Evolutionary conservation across 2,113 vertebrate species (phyloP).

Genomic region (Stomatorhinus ivindoensis): DNA sequence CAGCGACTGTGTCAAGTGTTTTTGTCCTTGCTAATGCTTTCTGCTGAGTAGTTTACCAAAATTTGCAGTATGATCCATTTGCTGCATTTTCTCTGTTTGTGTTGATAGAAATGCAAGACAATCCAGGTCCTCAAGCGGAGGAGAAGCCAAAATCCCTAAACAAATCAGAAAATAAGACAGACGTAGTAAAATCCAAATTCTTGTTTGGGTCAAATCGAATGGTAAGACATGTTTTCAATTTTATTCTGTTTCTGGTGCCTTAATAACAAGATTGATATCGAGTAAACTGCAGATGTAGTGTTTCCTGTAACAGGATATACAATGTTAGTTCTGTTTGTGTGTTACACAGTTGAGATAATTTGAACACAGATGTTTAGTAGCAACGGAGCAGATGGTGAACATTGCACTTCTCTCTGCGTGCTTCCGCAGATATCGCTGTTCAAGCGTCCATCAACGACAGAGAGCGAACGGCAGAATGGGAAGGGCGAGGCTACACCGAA

Average conservation of each 20-base stretch:
- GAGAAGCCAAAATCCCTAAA: background rate
- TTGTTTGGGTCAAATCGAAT: conserved; percentile 7
- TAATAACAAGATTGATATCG: background rate
- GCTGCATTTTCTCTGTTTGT: background rate
- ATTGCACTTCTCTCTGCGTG: too few relatives aligned
- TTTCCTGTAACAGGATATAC: background rate
- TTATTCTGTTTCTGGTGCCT: background rate
- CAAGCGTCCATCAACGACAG: background rate
- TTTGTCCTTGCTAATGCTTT: background rate
- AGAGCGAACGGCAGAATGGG: background rate
- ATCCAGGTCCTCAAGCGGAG: background rate
- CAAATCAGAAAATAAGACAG: background rate
- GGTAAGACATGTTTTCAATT: background rate
- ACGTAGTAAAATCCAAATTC: background rate
- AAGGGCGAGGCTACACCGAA: background rate
- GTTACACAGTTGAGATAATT: background rate
- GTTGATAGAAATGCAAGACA: background rate
- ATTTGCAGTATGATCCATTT: background rate
- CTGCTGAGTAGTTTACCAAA: background rate
- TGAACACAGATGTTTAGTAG: background rate
- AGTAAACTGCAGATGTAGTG: background rate
- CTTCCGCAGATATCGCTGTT: background rate
- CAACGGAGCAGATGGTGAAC: background rate
- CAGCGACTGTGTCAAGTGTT: background rate
- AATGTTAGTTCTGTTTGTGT: background rate